Evolutionary conservation across 2,113 vertebrate genomes (phyloP), one percentile per base, ranked within the genome.

Genomic region (Ploceus nigricollis): DNA sequence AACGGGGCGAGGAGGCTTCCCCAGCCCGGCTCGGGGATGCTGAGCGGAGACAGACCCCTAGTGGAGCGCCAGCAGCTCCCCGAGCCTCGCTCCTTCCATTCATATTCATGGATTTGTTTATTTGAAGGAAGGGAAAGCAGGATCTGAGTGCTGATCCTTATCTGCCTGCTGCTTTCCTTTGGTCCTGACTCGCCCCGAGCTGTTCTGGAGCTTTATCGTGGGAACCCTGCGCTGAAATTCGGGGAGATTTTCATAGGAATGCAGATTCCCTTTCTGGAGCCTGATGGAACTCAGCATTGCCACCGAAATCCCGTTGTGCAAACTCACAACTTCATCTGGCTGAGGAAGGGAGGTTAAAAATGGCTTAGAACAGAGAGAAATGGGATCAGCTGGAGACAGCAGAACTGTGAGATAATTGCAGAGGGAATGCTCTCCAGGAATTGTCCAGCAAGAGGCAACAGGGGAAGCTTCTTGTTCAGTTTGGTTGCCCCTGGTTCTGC

Each of bases 301-400:
- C 88, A 42, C 91, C 39, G 86, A 89, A 97, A 97, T 65, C 21
- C 82, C 44, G 87, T 56, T 87, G 79, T 96, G 92, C 87, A 91
- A 93, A 82, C 50, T 66, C 93, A 95, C 82, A 82, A 7, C 75
- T 96, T 94, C 77, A 73, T 80, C 96, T 76, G 77, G 25, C 89
- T 18, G 24, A 63, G 30, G 80, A 95, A 95, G 45, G 44, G 85
- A 97, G 94, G 91, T 93, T 93, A 83, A 96, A 97, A 90, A 93
- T 48, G 42, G 71, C 71, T 95, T 87, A 45, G 89, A 94, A 10
- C 45, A 63, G 85, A 71, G 82, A 93, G 89, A 69, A 95, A 86
- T 8, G 64, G 92, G 92, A 37, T 86, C 20, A 72, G 76, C 24
- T 83, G 94, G 96, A 89, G 97, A 47, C 45, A 68, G 25, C 45